Evolutionary conservation across 2,888 invertebrate species (phyloP).

Genomic region (Cataglyphis livida): DNA sequence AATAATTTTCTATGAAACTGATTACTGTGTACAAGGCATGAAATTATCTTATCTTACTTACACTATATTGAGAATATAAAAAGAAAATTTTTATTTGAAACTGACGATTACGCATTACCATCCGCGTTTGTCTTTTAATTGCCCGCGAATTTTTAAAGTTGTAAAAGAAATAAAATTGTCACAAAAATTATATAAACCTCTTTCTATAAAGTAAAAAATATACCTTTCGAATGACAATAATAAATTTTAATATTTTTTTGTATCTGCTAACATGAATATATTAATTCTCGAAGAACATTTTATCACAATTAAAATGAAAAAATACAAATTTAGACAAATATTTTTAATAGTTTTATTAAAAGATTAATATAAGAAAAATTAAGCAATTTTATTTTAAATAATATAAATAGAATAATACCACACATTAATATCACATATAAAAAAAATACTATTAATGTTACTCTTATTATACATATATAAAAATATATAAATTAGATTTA

Average conservation of each 20-base stretch:
- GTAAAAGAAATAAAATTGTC: too few species aligned
- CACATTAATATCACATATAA: background rate
- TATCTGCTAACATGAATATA: background rate
- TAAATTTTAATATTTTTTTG: background rate
- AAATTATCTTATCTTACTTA: too few species aligned
- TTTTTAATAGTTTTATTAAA: background rate
- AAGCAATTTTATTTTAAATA: background rate
- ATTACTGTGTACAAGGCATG: too few species aligned
- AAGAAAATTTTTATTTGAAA: too few species aligned
- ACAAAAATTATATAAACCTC: background rate
- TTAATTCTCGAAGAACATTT: background rate
- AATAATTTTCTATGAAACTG: too few species aligned
- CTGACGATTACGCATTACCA: too few species aligned
- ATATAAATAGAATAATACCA: background rate
- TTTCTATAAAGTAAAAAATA: background rate
- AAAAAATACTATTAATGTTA: background rate
- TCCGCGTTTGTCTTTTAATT: too few species aligned
- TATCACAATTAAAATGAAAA: background rate
- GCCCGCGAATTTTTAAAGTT: too few species aligned
- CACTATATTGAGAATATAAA: too few species aligned
- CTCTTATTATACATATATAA: too few species aligned
- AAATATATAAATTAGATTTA: too few species aligned
- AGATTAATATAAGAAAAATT: background rate
- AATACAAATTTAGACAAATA: background rate
- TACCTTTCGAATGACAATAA: background rate